Evolutionary conservation across 2,113 vertebrate species (phyloP).

Genomic region (Toxotes jaculatrix): DNA sequence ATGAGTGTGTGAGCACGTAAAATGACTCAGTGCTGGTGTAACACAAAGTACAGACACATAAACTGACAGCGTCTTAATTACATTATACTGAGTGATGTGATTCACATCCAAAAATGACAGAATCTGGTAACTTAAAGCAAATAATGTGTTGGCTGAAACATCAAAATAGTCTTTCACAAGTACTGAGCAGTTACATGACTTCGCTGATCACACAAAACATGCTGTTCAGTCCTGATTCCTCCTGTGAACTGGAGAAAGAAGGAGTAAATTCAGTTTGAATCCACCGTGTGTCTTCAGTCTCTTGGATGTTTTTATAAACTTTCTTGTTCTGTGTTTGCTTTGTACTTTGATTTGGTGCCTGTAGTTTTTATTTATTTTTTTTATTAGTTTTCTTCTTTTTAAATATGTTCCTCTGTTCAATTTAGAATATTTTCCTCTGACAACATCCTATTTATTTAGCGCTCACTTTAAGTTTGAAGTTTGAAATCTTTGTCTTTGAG

Average conservation of each 20-base stretch:
- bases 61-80: background rate
- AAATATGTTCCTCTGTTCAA: conserved; percentile 11
- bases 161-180: background rate
- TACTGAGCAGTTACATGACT: background rate
- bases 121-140: background rate
- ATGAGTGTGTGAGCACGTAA: too few species aligned
- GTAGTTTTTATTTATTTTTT: background rate
- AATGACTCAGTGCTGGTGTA: background rate
- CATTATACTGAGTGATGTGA: background rate
- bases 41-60: background rate
- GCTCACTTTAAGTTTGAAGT: conserved; percentile 23
- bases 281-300: background rate
- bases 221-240: conserved; percentile 5
- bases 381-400: too few species aligned
- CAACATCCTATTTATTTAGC: conserved; percentile 27
- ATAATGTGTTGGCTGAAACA: background rate
- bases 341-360: conserved; percentile 36
- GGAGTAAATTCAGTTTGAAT: background rate
- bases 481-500: conserved; percentile 28
- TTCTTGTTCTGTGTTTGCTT: conserved; percentile 30
- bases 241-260: conserved; percentile 14
- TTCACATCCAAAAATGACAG: background rate
- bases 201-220: background rate
- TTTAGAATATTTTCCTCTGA: conserved; percentile 39
- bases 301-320: conserved; percentile 19